A percentile compares a stretch with the other conserved stretches of the same genome.
phyloP scores from a whole-genome alignment of 2,888 invertebrate species.

The Pammene aurita region DNA sequence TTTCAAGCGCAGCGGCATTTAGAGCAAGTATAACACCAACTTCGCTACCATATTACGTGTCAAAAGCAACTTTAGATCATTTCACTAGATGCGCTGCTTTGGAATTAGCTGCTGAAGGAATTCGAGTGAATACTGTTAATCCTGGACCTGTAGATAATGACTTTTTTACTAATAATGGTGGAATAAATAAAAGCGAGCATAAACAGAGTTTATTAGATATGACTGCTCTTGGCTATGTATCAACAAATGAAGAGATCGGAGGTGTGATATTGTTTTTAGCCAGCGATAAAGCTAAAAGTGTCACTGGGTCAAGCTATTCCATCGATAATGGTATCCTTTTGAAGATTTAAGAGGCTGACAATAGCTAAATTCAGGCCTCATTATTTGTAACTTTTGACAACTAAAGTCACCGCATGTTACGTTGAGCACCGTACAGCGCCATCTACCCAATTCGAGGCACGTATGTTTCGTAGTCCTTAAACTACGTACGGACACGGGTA shows the following conservation, averaged over 20 bases:
- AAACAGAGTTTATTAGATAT: not conserved
- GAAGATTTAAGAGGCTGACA: not conserved
- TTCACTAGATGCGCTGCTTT: conserved; percentile 26
- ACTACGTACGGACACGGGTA: no score
- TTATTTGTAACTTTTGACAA: no score
- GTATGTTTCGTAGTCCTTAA: no score
- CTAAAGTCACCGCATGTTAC: no score
- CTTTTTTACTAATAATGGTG: not conserved
- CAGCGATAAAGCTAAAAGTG: conserved; percentile 4
- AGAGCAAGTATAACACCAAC: not conserved
- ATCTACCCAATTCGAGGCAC: no score
- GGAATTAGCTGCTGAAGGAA: not conserved
- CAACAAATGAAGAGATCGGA: not conserved
- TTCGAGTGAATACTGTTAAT: conserved; percentile 2
- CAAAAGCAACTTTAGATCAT: conserved; percentile 13
- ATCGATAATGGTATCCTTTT: conserved; percentile 3
- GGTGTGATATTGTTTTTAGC: not conserved
- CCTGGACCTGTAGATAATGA: conserved; percentile 4
- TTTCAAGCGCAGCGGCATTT: not conserved
- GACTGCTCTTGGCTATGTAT: not conserved
- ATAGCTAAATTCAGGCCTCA: no score
- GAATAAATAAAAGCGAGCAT: not conserved
- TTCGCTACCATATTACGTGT: not conserved
- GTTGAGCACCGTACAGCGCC: no score
- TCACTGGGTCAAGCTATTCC: not conserved